Conservation (phyloP, 2,113 vertebrate species). For the Barbus barbus region DNA sequence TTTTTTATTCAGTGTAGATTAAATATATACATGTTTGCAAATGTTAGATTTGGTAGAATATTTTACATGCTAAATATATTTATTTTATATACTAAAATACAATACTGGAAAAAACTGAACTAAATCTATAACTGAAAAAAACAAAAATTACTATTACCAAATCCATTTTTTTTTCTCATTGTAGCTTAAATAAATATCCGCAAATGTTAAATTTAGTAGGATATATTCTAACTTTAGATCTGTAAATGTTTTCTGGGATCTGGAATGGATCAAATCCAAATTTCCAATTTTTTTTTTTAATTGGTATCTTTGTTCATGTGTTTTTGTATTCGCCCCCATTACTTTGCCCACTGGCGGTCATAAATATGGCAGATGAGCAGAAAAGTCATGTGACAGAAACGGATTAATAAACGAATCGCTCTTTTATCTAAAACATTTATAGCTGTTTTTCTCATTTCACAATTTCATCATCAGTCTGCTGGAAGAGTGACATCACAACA, state of each 20-base stretch:
- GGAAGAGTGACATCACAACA: constrained; percentile 53
- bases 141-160: not conserved
- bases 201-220: not conserved
- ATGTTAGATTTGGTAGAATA: not conserved
- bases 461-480: constrained; percentile 31
- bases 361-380: not conserved
- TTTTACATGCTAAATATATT: not conserved
- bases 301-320: not conserved
- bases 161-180: too few relatives aligned
- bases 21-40: not conserved
- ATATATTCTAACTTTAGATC: not conserved
- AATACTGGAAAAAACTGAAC: not conserved
- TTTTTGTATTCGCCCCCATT: not conserved
- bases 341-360: not conserved
- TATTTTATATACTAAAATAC: not conserved
- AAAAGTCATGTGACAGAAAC: not conserved
- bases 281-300: not conserved
- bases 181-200: not conserved
- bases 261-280: not conserved
- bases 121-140: not conserved
- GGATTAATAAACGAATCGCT: not conserved
- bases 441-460: not conserved
- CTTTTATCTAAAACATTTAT: not conserved
- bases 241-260: not conserved
- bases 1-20: not conserved